phyloP scores from a whole-genome alignment of 2,797 vertebrate genomes.

The Rhinella marina region DNA sequence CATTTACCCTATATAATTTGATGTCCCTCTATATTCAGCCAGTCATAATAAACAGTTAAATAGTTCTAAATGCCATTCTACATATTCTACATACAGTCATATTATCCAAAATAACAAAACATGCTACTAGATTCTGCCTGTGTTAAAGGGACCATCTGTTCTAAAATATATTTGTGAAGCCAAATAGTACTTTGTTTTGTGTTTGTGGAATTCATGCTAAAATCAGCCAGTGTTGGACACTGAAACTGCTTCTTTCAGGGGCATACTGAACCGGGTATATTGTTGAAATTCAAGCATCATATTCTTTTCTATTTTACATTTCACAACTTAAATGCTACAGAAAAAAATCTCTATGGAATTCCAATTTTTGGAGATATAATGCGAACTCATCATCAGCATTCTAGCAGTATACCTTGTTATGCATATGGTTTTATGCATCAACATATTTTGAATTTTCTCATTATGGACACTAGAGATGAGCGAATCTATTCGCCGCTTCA shows the following conservation, averaged over 20 bases:
- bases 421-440: no score
- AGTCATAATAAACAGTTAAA: constrained; percentile 10
- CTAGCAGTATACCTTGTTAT: no score
- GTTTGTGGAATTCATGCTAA: constrained; percentile 38
- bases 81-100: constrained; percentile 13
- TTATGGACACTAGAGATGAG: no score
- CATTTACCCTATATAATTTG: no score
- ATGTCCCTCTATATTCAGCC: not conserved
- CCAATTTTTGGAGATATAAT: no score
- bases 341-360: not conserved
- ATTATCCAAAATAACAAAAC: constrained; percentile 50
- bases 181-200: constrained; percentile 49
- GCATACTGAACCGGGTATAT: not conserved
- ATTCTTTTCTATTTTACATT: not conserved
- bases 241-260: not conserved
- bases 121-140: constrained; percentile 42
- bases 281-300: not conserved
- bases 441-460: no score
- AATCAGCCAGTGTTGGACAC: not conserved
- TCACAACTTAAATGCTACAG: not conserved
- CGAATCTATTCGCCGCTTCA: no score
- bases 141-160: constrained; percentile 59
- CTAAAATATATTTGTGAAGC: constrained; percentile 53
- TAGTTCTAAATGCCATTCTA: constrained; percentile 12
- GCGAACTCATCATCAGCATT: no score